Percentiles rank a stretch among this genome's conserved stretches.
These are phyloP conservation scores for Idaea aversata DNA, from an alignment of 2,888 invertebrate genomes.

Conservation along the genomic window DNA sequence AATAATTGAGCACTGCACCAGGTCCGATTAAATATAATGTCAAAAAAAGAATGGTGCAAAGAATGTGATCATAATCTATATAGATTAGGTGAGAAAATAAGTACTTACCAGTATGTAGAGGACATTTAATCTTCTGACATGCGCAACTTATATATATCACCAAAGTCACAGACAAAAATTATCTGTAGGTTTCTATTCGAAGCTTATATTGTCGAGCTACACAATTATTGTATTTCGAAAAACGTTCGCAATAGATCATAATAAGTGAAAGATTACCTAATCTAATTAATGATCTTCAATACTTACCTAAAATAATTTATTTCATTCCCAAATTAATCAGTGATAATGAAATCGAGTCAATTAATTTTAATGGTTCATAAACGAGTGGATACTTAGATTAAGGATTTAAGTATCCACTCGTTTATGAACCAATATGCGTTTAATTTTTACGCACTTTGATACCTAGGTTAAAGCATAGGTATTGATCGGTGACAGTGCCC, in stretches of 20 bases:
- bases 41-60: no score
- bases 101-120: no score
- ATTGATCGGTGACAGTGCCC: constrained; percentile 5
- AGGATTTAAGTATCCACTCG: no score
- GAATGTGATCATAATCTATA: no score
- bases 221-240: neutral
- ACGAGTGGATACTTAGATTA: neutral
- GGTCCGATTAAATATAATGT: no score
- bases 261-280: neutral
- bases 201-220: neutral
- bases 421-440: neutral
- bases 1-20: no score
- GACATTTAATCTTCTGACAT: no score
- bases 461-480: neutral
- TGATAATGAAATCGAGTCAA: neutral
- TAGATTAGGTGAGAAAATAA: no score
- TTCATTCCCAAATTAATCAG: neutral
- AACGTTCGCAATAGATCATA: neutral
- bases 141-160: neutral
- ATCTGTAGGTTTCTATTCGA: neutral
- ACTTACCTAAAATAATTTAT: neutral
- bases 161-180: neutral
- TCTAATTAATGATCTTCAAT: neutral
- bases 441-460: neutral
- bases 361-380: neutral